Evolutionary conservation across 2,797 vertebrate species (phyloP), one percentile per base, ranked within the genome.

Genomic region (Ceryle rudis): DNA sequence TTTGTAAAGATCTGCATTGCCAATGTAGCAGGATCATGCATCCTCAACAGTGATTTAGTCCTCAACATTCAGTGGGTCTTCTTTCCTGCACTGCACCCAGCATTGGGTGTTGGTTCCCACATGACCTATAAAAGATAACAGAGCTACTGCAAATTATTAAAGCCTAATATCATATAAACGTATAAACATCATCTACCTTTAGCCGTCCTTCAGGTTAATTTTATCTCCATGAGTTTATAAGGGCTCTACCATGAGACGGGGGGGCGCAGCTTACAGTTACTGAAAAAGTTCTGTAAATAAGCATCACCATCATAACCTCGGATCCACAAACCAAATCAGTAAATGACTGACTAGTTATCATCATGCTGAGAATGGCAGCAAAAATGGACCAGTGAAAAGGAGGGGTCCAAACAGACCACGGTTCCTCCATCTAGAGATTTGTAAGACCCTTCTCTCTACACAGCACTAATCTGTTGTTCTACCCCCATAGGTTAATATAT

Each of bases 371-470:
- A 83, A 88, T 6, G 31, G 33, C 14, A 74, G 23, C 15, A 29
- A 69, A 92, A 74, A 20, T 1, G 2, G 19, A 91, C 31, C 29
- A 25, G 35, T 11, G 54, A 61, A 28, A 58, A 29, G 42, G 4
- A 22, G 13, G 33, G 2, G 7, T 17, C 42, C 1, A 1, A 69
- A 54, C 47, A 92, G 33, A 21, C 26, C 21, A 8, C 2, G 9
- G 22, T 31, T 73, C 31, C 35, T 92, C 13, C 6, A 5, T 4
- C 35, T 2, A 12, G 15, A 33, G 74, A 73, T 23, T 0, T 70
- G 37, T 46, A 62, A 61, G 12, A 35, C 12, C 0, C 0, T 4
- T 26, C 7, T 26, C 7, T 55, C 33, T 35, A 26, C 11, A 25
- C 5, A 31, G 37, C 65, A 37, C 12, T 11, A 10, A 52, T 14